A percentile compares a stretch with the other conserved stretches of the same genome.
phyloP scores from a whole-genome alignment of 2,113 vertebrate genomes.

The Scomber japonicus region DNA sequence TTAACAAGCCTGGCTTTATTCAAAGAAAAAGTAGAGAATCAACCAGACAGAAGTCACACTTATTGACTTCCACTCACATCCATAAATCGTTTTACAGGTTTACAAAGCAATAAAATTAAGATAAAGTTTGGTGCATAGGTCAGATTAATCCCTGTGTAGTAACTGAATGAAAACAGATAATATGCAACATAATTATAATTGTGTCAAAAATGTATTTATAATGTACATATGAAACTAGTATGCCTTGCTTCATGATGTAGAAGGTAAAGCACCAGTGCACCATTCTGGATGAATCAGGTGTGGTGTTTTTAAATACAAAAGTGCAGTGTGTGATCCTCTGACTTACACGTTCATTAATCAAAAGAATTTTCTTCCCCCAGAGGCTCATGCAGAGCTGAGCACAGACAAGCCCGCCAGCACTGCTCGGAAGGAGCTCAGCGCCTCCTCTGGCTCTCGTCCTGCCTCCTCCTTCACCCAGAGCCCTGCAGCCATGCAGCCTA shows the following conservation, averaged over 20 bases:
- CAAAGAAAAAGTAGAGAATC: too few species aligned
- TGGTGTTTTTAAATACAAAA: not conserved
- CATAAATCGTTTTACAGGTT: too few species aligned
- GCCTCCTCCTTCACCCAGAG: slow-evolving; percentile 75
- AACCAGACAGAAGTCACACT: too few species aligned
- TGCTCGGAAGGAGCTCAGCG: slow-evolving; percentile 79
- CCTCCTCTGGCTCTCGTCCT: slow-evolving; percentile 70
- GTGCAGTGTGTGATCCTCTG: not conserved
- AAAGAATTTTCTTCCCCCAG: slow-evolving; percentile 73
- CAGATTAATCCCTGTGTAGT: too few species aligned
- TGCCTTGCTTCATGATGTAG: not conserved
- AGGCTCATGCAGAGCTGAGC: slow-evolving; percentile 90
- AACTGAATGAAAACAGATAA: too few species aligned
- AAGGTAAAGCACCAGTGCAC: not conserved
- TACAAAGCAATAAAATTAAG: too few species aligned
- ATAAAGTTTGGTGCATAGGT: too few species aligned
- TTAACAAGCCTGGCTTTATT: too few species aligned
- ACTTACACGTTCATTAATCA: not conserved
- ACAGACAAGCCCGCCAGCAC: slow-evolving; percentile 87
- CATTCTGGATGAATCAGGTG: not conserved
- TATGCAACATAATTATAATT: too few species aligned
- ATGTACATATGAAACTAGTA: not conserved
- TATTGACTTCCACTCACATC: too few species aligned
- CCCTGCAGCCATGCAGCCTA: slow-evolving; percentile 80
- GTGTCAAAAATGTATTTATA: not conserved